These are phyloP conservation scores for Dreissena rostriformis DNA, from an alignment of 1,140 invertebrate species.

Conservation along the genomic window DNA sequence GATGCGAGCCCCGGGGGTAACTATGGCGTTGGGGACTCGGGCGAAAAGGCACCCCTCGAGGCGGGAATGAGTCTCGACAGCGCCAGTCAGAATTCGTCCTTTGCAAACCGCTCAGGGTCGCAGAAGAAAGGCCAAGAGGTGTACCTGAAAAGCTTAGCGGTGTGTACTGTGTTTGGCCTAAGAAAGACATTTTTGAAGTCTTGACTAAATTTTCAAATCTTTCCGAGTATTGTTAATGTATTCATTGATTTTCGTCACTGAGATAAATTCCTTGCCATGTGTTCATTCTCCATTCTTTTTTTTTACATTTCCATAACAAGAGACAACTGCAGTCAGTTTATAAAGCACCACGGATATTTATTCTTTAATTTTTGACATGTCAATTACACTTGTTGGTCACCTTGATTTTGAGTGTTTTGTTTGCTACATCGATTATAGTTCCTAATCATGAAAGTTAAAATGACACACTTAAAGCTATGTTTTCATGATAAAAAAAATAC, in stretches of 20 bases:
- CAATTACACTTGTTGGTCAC: too few species aligned
- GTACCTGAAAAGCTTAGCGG: conserved; percentile 19
- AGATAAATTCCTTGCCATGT: neutral
- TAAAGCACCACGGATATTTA: neutral
- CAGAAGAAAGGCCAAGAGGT: conserved; percentile 19
- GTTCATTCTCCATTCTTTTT: neutral
- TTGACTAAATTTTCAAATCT: neutral
- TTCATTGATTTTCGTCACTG: neutral
- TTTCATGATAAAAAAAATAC: too few species aligned
- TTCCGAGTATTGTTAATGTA: neutral
- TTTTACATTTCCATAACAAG: too few species aligned
- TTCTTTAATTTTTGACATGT: too few species aligned
- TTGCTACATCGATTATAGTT: too few species aligned
- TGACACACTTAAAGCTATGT: too few species aligned
- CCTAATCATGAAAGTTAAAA: too few species aligned
- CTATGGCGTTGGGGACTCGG: conserved; percentile 6
- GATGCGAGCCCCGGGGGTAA: conserved; percentile 5
- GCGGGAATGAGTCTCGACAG: neutral
- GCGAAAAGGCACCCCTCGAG: neutral
- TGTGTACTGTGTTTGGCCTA: neutral
- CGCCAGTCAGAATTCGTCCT: conserved; percentile 24
- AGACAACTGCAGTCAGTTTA: neutral
- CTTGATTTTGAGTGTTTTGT: too few species aligned
- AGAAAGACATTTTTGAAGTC: too few species aligned
- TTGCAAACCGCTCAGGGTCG: conserved; percentile 1